Percentiles rank a stretch among this genome's conserved stretches.
Conservation (phyloP, 2,797 vertebrate species). For the Alauda arvensis region DNA sequence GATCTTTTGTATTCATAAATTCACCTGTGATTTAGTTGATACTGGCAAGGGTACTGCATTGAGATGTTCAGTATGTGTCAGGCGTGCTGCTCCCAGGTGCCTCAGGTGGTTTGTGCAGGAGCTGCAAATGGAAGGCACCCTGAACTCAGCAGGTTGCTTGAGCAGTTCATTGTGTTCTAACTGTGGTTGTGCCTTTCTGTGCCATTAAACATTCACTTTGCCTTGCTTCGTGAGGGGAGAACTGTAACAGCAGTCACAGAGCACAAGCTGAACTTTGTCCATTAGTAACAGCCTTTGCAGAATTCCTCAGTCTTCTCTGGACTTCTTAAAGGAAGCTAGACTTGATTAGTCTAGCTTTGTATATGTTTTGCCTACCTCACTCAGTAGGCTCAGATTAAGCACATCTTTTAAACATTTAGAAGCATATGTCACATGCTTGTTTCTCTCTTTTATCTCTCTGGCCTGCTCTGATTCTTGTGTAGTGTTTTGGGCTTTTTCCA, state of each 20-base stretch:
- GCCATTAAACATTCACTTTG: neutral
- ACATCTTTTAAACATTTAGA: neutral
- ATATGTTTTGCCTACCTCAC: neutral
- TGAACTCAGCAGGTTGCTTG: neutral
- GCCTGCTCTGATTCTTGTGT: neutral
- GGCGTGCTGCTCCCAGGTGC: fast-evolving
- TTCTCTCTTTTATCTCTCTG: neutral
- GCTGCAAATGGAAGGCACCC: neutral
- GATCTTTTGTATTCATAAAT: neutral
- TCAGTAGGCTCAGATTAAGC: neutral
- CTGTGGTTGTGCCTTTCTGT: neutral
- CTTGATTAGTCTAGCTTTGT: neutral
- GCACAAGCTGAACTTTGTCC: neutral
- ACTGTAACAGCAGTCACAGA: neutral
- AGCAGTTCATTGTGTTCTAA: neutral
- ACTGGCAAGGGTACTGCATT: neutral
- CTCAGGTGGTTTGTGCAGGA: neutral
- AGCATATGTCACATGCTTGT: neutral
- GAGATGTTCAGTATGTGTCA: neutral
- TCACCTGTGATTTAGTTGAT: neutral
- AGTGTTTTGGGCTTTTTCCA: neutral
- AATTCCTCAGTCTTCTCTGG: neutral
- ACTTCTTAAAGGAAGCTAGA: neutral
- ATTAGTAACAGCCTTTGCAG: neutral
- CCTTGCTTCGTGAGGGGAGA: neutral